phyloP scores from a whole-genome alignment of 2,797 vertebrate species.

The Tolypeutes matacus region DNA sequence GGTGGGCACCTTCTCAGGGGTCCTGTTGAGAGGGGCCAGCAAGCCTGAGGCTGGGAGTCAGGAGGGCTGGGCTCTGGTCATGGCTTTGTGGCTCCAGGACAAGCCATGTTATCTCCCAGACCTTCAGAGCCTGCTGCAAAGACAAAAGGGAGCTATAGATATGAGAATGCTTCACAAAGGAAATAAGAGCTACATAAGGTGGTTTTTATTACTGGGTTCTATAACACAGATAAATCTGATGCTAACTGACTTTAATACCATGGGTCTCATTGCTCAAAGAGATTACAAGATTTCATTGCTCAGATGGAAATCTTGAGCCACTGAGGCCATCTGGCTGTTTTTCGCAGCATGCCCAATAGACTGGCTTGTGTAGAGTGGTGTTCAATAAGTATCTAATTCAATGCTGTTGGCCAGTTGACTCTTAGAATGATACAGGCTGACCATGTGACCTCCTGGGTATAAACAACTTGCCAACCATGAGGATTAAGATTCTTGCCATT shows the following conservation, averaged over 20 bases:
- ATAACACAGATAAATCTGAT: not conserved
- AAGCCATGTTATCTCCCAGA: not conserved
- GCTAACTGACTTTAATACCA: not conserved
- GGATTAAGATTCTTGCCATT: not conserved
- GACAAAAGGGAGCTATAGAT: not conserved
- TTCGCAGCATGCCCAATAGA: not conserved
- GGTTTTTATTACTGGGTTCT: not conserved
- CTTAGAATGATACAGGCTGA: not conserved
- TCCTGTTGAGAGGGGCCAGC: not conserved
- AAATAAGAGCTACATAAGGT: not conserved
- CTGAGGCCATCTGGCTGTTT: not conserved
- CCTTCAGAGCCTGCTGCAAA: not conserved
- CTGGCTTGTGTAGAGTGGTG: not conserved
- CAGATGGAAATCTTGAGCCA: accelerated
- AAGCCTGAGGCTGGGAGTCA: not conserved
- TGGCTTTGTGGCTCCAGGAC: not conserved
- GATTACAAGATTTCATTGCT: not conserved
- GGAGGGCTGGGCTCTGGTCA: accelerated
- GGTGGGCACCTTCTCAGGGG: not conserved
- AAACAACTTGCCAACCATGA: not conserved
- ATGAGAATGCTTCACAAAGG: not conserved
- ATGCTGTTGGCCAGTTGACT: not conserved
- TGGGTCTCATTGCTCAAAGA: not conserved
- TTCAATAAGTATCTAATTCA: not conserved
- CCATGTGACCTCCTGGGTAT: not conserved